These are phyloP conservation scores for Chaetura pelagica DNA, from an alignment of 2,113 vertebrate species.

Conservation along the genomic window DNA sequence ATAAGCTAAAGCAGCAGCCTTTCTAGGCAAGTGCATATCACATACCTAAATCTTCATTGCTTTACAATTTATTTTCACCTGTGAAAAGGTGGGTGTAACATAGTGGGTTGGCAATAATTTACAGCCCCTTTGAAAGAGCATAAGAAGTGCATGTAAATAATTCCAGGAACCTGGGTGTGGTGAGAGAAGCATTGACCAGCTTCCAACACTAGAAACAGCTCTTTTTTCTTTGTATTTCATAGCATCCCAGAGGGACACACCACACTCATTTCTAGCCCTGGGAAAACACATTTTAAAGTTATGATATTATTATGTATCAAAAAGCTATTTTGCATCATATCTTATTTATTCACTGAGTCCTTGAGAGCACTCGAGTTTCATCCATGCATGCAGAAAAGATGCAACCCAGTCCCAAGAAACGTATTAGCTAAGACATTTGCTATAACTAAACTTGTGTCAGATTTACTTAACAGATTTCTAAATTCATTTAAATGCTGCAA, in stretches of 20 bases:
- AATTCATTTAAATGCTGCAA: conserved; percentile 54
- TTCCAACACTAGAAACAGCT: conserved; percentile 12
- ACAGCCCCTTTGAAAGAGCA: not conserved
- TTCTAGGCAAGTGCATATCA: not conserved
- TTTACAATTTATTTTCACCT: conserved; percentile 18
- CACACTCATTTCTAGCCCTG: not conserved
- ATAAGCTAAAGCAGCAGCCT: not conserved
- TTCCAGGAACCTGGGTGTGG: not conserved
- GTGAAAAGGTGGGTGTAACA: not conserved
- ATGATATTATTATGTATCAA: conserved; percentile 52
- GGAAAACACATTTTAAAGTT: not conserved
- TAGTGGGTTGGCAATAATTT: not conserved
- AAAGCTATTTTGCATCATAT: conserved; percentile 61
- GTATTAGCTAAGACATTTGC: conserved; percentile 43
- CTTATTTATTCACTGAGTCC: conserved; percentile 60
- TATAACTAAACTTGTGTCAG: conserved; percentile 18
- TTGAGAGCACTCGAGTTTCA: conserved; percentile 26
- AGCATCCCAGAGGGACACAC: conserved; percentile 40
- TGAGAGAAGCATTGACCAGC: not conserved
- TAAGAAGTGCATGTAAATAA: conserved; percentile 5
- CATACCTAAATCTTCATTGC: not conserved
- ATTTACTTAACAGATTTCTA: conserved; percentile 51
- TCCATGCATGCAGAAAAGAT: conserved; percentile 1
- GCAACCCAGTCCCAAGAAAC: conserved; percentile 21
- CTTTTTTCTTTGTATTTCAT: conserved; percentile 11